These are phyloP conservation scores for Damaliscus lunatus DNA, from an alignment of 2,113 vertebrate species.

Conservation along the genomic window DNA sequence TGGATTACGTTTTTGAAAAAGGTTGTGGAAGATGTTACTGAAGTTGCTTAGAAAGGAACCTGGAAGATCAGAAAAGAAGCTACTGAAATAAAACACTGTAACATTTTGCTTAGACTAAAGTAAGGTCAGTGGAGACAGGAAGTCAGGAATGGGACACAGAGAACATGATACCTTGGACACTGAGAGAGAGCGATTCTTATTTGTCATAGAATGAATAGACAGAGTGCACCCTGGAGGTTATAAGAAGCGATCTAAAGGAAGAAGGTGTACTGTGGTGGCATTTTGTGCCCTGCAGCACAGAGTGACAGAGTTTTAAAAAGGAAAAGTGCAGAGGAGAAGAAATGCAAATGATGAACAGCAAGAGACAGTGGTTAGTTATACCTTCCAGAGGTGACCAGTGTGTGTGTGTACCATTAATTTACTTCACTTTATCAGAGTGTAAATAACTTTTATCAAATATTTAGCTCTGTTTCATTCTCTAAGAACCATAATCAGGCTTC, in stretches of 20 bases:
- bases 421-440: neutral
- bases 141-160: neutral
- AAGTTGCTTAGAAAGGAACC: neutral
- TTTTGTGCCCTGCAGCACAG: rapidly evolving
- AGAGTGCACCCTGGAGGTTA: rapidly evolving
- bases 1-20: neutral
- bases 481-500: neutral
- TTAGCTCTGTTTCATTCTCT: neutral
- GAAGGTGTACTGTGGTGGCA: rapidly evolving
- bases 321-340: neutral
- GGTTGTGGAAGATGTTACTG: neutral
- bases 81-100: neutral
- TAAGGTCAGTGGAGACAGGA: neutral
- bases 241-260: no score
- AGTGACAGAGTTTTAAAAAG: neutral
- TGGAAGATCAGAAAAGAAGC: neutral
- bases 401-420: neutral
- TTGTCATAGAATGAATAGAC: neutral
- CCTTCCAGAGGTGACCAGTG: neutral
- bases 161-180: neutral
- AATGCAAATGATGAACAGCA: neutral
- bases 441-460: neutral
- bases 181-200: neutral
- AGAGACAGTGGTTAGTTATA: neutral
- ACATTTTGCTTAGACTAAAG: neutral